Evolutionary conservation across 2,797 vertebrate species (phyloP).

Genomic region (Peromyscus eremicus): DNA sequence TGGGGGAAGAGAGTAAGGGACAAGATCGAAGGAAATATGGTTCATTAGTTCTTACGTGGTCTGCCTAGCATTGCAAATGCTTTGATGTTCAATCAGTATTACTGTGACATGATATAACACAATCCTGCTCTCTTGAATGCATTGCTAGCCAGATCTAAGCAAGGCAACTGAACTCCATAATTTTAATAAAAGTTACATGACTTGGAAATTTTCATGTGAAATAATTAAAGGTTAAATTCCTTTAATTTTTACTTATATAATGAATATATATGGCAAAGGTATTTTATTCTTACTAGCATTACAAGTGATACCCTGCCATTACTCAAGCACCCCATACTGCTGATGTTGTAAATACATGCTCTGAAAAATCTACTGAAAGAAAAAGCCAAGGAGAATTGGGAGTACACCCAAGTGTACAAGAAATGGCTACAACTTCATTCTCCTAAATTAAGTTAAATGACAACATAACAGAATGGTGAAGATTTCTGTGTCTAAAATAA

Average conservation of each 20-base stretch:
- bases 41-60: background rate
- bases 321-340: background rate
- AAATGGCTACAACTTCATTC: background rate
- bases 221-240: background rate
- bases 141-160: background rate
- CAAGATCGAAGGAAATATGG: background rate
- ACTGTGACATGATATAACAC: background rate
- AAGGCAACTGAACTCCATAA: background rate
- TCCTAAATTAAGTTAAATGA: background rate
- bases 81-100: background rate
- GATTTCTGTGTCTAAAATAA: background rate
- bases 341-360: background rate
- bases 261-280: background rate
- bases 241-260: background rate
- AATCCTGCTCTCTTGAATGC: background rate
- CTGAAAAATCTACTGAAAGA: constrained; percentile 39
- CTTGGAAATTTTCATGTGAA: constrained; percentile 29
- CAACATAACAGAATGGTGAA: background rate
- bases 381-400: background rate
- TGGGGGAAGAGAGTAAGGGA: no score
- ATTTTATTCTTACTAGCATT: background rate
- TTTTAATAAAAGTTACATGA: constrained; percentile 38
- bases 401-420: background rate
- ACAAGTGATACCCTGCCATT: background rate
- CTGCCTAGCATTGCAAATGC: background rate